Evolutionary conservation across 2,888 invertebrate species (phyloP), one percentile per base, ranked within the genome.

Genomic region (Macroteleia sp.): DNA sequence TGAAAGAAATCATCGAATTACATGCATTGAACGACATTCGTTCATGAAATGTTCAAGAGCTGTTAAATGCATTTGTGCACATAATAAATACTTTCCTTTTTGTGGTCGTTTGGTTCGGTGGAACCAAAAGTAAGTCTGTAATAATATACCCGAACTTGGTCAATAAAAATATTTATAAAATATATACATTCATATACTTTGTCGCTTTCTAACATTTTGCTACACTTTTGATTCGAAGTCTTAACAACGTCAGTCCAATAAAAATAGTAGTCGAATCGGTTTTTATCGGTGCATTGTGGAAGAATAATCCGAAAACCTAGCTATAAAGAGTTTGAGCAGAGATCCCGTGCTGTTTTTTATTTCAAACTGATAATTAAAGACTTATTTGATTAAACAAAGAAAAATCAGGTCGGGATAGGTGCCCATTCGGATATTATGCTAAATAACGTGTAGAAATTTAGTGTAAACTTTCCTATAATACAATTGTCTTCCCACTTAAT

Each of bases 1-100:
- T n/a, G 6, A 14, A 46, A 22, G 10, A 20, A 42, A 42, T n/a
- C 17, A 12, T 42, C 19, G 10, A 46, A 22, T 10, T 39, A 39
- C 61, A 62, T 48, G 20, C 39, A 48, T 50, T 22, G 12, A 39
- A 57, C 14, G n/a, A 42, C 42, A 14, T n/a, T 41, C 19, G 1
- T 59, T 20, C 14, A 8, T 32, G 41, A 19, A 56, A 36, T 52
- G 50, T 64, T 14, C 36, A 39, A 64, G 50, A 36, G 19, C n/a
- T 36, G 50, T 69, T 50, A 36, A 69, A 50, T 57, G 25, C 25
- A 17, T 56, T 67, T 67, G 56, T 67, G 67, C 57, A 39, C 22
- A 48, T 48, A 67, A 67, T 57, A 48, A 66, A 66, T 66, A 66
- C 67, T 67, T 67, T 67, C 67, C 56, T 57, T 4, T 54, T 46